Evolutionary conservation across 2,113 vertebrate genomes (phyloP).

Genomic region (Hepsetus odoe): DNA sequence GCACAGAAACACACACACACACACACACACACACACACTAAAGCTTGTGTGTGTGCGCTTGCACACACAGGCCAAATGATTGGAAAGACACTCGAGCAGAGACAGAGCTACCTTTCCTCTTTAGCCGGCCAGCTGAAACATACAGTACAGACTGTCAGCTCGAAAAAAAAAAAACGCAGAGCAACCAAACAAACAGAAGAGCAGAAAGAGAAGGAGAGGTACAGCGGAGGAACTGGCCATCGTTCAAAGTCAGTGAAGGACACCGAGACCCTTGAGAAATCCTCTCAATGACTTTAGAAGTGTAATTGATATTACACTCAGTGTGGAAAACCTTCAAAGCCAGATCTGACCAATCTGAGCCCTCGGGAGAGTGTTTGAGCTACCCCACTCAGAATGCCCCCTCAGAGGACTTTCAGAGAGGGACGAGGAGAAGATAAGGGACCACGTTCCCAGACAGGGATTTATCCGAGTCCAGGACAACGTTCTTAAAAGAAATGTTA

Average conservation of each 20-base stretch:
- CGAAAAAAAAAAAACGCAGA: neutral
- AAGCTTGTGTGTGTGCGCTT: neutral
- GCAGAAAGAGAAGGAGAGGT: conserved; percentile 25
- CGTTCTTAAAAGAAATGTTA: no score
- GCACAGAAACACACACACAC: conserved; percentile 23
- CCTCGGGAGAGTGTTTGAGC: conserved; percentile 3
- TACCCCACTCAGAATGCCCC: neutral
- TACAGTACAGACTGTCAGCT: conserved; percentile 73
- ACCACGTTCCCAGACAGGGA: neutral
- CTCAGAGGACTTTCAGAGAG: conserved; percentile 11
- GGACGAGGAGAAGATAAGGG: neutral
- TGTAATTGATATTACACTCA: neutral
- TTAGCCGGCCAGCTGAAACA: conserved; percentile 81
- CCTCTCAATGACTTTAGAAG: neutral
- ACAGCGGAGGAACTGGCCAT: neutral
- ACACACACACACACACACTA: conserved; percentile 43
- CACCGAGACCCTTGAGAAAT: neutral
- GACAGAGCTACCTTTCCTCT: conserved; percentile 77
- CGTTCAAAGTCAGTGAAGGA: neutral
- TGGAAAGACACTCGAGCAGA: conserved; percentile 51
- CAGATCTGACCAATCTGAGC: conserved; percentile 34
- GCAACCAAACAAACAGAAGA: conserved; percentile 60
- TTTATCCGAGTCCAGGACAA: no score
- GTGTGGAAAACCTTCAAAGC: conserved; percentile 4
- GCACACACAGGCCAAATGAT: conserved; percentile 45